Evolutionary conservation across 2,888 invertebrate genomes (phyloP), one percentile per base, ranked within the genome.

Genomic region (Empis livida): DNA sequence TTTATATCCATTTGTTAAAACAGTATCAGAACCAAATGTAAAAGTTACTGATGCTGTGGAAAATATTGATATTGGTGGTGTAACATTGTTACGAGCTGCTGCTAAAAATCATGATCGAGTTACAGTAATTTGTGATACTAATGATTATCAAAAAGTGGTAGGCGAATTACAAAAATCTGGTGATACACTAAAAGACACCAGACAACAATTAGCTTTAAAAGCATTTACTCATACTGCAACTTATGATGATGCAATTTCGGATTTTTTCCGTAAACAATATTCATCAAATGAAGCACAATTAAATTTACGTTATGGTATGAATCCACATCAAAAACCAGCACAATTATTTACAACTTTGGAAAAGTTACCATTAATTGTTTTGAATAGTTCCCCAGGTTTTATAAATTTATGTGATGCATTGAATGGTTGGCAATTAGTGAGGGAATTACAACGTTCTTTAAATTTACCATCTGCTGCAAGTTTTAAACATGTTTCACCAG

Each of bases 401-500:
- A 96, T 99, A 57, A 99, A 99, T 70, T 76, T 99, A 5, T 93
- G 94, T 60, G 97, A 99, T 68, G 96, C 95, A 0, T 73, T 99
- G 2, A 99, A 99, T 66, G 96, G 89, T 0, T 99, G 94, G 87
- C 97, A 99, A 63, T 72, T 99, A 49, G 97, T 99, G 0, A 78
- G 77, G 51, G 97, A 99, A 62, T 70, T 99, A 50, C 84, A 82
- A 59, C 70, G 72, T 41, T 87, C 90, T 0, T 67, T 94, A 9
- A 77, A 79, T 5, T 65, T 93, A 27, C 92, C 96, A 0, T 95
- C 97, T 0, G 93, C 96, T 0, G 82, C 94, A 1, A 96, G 95
- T 48, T 97, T 99, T 69, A 99, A 99, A 64, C 97, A 99, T 65
- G 96, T 97, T 8, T 95, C 95, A 23, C 97, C 97, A 0, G 96